Conservation (phyloP, 2,113 vertebrate genomes). For the Lathamus discolor region DNA sequence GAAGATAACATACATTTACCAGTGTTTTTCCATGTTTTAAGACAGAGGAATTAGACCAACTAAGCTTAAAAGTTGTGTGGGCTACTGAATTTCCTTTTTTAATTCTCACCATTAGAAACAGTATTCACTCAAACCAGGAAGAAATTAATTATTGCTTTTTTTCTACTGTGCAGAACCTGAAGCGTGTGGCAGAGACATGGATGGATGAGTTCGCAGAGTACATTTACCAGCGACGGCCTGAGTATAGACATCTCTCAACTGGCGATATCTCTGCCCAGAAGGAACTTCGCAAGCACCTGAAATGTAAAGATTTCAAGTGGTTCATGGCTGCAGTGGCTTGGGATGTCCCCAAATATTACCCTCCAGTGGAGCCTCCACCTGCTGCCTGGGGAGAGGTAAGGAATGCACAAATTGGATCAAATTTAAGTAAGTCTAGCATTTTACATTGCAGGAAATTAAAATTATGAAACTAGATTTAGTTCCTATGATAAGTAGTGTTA, state of each 20-base stretch:
- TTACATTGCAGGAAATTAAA: background rate
- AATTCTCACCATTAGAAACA: background rate
- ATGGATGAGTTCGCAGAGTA: constrained; percentile 91
- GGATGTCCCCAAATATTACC: constrained; percentile 89
- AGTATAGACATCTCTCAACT: constrained; percentile 88
- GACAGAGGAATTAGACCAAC: background rate
- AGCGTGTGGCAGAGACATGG: constrained; percentile 90
- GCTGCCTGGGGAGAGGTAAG: constrained; percentile 91
- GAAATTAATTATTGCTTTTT: background rate
- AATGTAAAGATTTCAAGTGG: constrained; percentile 92
- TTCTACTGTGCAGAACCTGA: constrained; percentile 80
- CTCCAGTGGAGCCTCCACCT: constrained; percentile 86
- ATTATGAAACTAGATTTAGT: background rate
- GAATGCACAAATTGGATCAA: background rate
- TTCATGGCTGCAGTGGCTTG: constrained; percentile 90
- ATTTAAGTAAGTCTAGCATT: background rate
- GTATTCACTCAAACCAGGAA: background rate
- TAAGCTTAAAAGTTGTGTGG: background rate
- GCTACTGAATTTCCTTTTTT: background rate
- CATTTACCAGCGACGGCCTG: constrained; percentile 87
- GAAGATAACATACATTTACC: fast-evolving
- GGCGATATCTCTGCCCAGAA: constrained; percentile 88
- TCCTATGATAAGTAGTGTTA: background rate
- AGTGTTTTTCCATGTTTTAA: background rate
- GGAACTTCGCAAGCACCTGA: constrained; percentile 85